A percentile compares a stretch with the other conserved stretches of the same genome.
phyloP scores from a whole-genome alignment of 2,113 vertebrate species.

The Lophura nycthemera region DNA sequence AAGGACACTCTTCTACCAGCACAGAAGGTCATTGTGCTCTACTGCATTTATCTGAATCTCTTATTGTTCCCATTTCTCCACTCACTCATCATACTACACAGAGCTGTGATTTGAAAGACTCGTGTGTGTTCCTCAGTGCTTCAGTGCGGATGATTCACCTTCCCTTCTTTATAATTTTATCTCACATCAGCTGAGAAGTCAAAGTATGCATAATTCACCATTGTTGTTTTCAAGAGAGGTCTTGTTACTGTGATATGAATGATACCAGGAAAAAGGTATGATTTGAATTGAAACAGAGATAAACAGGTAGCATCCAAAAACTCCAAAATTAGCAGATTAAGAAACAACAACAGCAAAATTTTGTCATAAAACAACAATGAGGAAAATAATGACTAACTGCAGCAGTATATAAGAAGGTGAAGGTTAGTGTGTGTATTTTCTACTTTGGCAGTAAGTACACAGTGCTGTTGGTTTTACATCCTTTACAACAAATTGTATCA shows the following conservation, averaged over 20 bases:
- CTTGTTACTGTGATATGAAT: background rate
- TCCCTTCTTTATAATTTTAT: constrained; percentile 53
- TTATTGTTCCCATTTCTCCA: background rate
- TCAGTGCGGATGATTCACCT: constrained; percentile 59
- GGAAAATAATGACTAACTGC: background rate
- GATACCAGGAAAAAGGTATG: background rate
- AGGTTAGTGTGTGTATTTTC: background rate
- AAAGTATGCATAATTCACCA: constrained; percentile 45
- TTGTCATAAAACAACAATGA: background rate
- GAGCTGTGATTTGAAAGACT: background rate
- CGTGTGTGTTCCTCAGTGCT: constrained; percentile 13
- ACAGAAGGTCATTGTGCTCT: background rate
- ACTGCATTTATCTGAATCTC: background rate
- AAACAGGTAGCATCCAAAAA: background rate
- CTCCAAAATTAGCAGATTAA: background rate
- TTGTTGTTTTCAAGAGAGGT: background rate
- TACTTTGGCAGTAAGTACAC: background rate
- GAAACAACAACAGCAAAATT: constrained; percentile 14
- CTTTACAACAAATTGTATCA: background rate
- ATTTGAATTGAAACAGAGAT: constrained; percentile 16
- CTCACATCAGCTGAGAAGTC: constrained; percentile 41
- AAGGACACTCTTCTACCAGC: background rate
- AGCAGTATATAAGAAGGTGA: accelerated
- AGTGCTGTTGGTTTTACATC: background rate
- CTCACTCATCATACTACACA: background rate